Evolutionary conservation across 2,888 invertebrate species (phyloP), one percentile per base, ranked within the genome.

Genomic region (Hypena proboscidalis): DNA sequence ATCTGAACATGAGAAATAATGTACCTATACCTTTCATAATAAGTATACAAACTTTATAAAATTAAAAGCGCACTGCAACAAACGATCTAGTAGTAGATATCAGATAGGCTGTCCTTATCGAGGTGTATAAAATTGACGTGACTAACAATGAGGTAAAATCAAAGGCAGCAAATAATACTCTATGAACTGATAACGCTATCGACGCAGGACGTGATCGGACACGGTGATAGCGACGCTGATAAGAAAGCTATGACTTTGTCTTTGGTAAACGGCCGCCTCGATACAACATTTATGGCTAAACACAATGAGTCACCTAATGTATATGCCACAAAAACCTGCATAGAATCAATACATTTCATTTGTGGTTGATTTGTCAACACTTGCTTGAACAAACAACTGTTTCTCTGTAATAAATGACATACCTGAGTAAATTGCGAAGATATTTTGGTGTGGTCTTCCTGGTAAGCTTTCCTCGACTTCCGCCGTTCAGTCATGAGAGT

Each of bases 401-500:
- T n/a, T n/a, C 5, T 17, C 17, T 25, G 5, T 5, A 43, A 31
- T n/a, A 21, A 21, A 7, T 9, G 8, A 46, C 77, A 41, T 70
- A 89, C 97, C 92, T 95, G 95, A 64, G 94, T 93, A 71, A 97
- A 94, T 74, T 96, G 96, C 40, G 94, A 93, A 34, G 95, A 94
- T 68, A 97, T 95, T 78, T 97, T 94, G 46, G 93, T 92, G 75
- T 97, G 96, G 74, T 98, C 98, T 74, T 98, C 98, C 73, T 96
- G 95, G 77, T 97, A 98, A 35, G 93, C 91, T 82, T 98, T 98
- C 62, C 96, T 93, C 2, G 97, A 94, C 79, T 95, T 95, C 73
- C 97, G 93, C 79, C 98, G 96, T 74, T 98, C 98, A n/a, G 93
- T 92, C 80, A 97, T 95, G 43, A 98, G 92, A 23, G 94, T 92